Conservation (phyloP, 2,797 vertebrate genomes). For the Silurus lanzhouensis region DNA sequence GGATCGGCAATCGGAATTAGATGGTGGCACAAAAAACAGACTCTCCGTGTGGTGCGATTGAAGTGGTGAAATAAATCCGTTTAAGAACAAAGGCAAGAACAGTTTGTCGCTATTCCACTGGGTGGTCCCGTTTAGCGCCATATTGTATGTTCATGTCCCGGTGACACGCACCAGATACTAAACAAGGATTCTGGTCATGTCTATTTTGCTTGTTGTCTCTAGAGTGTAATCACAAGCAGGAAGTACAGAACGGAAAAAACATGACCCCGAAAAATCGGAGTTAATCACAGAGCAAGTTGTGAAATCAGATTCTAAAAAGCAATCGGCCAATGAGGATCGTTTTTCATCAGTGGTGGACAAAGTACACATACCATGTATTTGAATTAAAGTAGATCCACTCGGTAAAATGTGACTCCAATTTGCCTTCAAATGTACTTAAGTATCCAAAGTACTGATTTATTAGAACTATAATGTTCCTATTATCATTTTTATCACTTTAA, state of each 20-base stretch:
- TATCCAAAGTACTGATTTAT: too few species aligned
- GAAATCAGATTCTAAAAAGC: too few species aligned
- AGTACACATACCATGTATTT: too few species aligned
- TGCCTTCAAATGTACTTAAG: too few species aligned
- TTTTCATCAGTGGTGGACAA: too few species aligned
- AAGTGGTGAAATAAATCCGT: constrained; percentile 28
- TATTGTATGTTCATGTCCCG: constrained; percentile 21
- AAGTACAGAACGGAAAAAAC: neutral
- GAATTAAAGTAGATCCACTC: too few species aligned
- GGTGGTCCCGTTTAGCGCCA: constrained; percentile 6
- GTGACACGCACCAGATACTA: constrained; percentile 7
- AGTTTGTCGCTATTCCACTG: constrained; percentile 17
- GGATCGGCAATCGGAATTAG: constrained; percentile 25
- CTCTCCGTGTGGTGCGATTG: constrained; percentile 23
- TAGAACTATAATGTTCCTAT: too few species aligned
- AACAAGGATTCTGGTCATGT: neutral
- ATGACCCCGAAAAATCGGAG: too few species aligned
- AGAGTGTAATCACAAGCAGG: neutral
- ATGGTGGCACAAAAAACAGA: constrained; percentile 26
- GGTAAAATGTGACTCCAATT: too few species aligned
- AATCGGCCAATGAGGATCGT: too few species aligned
- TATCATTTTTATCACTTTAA: too few species aligned
- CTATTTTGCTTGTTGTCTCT: neutral
- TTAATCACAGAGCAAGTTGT: too few species aligned
- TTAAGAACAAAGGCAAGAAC: constrained; percentile 13